These are phyloP conservation scores for Phaetusa simplex DNA, from an alignment of 2,113 vertebrate species.

Conservation along the genomic window DNA sequence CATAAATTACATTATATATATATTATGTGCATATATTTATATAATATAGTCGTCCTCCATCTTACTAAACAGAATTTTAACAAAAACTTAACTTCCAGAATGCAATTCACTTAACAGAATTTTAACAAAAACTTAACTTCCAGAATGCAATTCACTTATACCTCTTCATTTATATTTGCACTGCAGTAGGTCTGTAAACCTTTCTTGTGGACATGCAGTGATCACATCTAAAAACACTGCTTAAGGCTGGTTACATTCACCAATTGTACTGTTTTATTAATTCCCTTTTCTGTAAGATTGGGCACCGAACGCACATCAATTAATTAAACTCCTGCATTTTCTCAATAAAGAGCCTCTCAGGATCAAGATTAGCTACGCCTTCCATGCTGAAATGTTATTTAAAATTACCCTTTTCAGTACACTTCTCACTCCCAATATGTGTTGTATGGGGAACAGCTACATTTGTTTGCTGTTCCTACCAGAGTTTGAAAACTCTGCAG, in stretches of 20 bases:
- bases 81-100: background rate
- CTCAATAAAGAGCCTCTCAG: background rate
- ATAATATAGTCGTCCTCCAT: background rate
- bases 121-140: background rate
- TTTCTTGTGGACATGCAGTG: background rate
- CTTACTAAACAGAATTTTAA: background rate
- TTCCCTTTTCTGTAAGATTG: background rate
- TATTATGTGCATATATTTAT: background rate
- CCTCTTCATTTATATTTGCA: background rate
- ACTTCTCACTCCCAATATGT: background rate
- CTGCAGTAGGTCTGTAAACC: background rate
- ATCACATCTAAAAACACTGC: background rate
- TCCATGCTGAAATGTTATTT: background rate
- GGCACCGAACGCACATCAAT: background rate
- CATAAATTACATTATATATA: background rate
- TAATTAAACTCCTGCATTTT: background rate
- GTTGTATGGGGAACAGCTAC: background rate
- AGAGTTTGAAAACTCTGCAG: background rate
- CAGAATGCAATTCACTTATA: background rate
- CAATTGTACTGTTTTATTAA: background rate
- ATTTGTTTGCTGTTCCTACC: constrained; percentile 20
- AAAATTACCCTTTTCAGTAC: constrained; percentile 1
- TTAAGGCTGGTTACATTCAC: background rate
- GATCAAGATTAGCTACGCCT: background rate
- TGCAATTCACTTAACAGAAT: background rate